Evolutionary conservation across 2,888 invertebrate species (phyloP).

Genomic region (Epistrophella euchroma): DNA sequence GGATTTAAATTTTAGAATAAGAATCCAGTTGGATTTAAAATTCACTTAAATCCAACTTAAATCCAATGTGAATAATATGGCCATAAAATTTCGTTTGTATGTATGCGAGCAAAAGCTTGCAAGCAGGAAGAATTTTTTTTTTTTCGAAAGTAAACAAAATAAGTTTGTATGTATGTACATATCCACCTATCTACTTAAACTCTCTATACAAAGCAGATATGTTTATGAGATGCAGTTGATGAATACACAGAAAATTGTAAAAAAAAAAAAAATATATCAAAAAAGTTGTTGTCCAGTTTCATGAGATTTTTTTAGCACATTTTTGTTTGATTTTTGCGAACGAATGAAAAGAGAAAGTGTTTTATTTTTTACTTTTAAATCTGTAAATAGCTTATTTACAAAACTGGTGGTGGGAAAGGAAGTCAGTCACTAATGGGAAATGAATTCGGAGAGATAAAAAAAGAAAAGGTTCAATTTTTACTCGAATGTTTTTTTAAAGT

Average conservation of each 20-base stretch:
- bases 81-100: no score
- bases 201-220: no score
- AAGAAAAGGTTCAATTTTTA: background rate
- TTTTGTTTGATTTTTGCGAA: conserved; percentile 41
- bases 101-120: no score
- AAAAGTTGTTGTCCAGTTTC: conserved; percentile 40
- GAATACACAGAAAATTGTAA: conserved; percentile 15
- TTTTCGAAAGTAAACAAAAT: conserved; percentile 7
- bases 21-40: no score
- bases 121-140: conserved; percentile 11
- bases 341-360: conserved; percentile 79
- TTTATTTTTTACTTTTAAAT: conserved; percentile 16
- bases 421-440: background rate
- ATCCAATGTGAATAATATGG: no score
- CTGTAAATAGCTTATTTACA: background rate
- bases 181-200: no score
- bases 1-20: no score
- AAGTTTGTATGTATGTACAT: background rate
- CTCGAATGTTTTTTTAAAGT: background rate
- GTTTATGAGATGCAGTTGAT: background rate
- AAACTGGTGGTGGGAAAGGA: background rate
- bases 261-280: background rate
- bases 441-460: background rate
- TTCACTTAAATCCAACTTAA: no score
- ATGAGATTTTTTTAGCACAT: conserved; percentile 44